A percentile compares a stretch with the other conserved stretches of the same genome.
These are phyloP conservation scores for Drosophila kokeensis DNA, from an alignment of 2,888 invertebrate genomes.

Conservation along the genomic window DNA sequence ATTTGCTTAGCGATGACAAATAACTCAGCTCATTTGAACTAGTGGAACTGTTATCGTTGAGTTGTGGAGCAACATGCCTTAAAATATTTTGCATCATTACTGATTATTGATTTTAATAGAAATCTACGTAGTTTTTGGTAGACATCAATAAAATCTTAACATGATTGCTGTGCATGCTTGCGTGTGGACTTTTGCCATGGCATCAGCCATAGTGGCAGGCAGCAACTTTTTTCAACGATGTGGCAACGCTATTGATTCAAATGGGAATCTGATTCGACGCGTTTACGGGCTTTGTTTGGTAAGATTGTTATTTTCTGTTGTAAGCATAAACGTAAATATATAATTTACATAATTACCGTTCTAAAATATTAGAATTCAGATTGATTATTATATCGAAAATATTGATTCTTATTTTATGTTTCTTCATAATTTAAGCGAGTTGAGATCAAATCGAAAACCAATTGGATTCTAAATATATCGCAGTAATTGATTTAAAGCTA, in stretches of 20 bases:
- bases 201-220: not conserved
- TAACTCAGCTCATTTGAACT: conserved; percentile 1
- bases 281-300: not conserved
- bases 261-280: not conserved
- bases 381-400: too few relatives aligned
- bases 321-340: not conserved
- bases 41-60: not conserved
- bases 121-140: not conserved
- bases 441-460: too few relatives aligned
- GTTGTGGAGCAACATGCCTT: not conserved
- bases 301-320: not conserved
- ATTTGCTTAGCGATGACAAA: conserved; percentile 2
- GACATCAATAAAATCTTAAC: not conserved
- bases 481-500: not conserved
- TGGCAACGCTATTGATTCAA: conserved; percentile 27
- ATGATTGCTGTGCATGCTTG: not conserved
- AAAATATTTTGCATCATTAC: not conserved
- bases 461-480: not conserved
- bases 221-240: conserved; percentile 6
- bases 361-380: too few relatives aligned
- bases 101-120: not conserved
- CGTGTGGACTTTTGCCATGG: too few relatives aligned
- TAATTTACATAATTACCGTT: not conserved
- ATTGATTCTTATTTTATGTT: too few relatives aligned
- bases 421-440: too few relatives aligned